Percentiles rank a stretch among this genome's conserved stretches.
phyloP scores from a whole-genome alignment of 2,888 invertebrate species.

The Fragum whitleyi region DNA sequence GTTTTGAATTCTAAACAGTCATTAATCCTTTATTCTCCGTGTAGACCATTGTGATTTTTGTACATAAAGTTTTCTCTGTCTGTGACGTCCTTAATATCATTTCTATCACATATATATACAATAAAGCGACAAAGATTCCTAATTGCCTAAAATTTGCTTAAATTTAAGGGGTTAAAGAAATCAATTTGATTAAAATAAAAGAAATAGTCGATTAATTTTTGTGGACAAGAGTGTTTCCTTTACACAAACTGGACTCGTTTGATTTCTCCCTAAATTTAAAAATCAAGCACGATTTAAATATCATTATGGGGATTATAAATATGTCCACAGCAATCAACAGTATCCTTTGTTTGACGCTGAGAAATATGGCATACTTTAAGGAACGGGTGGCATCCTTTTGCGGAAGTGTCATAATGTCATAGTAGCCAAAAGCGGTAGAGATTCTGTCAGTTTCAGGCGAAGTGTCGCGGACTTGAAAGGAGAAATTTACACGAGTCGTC shows the following conservation, averaged over 20 bases:
- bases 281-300: too few relatives aligned
- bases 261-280: neutral
- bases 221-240: neutral
- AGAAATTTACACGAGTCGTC: conserved; percentile 56
- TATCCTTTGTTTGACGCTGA: too few relatives aligned
- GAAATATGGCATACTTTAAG: too few relatives aligned
- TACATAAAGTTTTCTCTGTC: too few relatives aligned
- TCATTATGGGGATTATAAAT: too few relatives aligned
- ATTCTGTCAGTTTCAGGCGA: neutral
- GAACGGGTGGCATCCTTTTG: neutral
- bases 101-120: neutral
- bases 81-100: neutral
- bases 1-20: conserved; percentile 48
- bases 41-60: too few relatives aligned
- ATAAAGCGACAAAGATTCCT: neutral
- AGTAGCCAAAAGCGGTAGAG: neutral
- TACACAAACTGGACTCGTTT: neutral
- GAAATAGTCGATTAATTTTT: neutral
- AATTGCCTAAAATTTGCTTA: neutral
- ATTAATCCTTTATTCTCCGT: conserved; percentile 30
- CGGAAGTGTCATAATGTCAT: neutral
- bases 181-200: neutral
- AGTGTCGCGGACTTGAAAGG: conserved; percentile 40
- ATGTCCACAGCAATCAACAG: too few relatives aligned
- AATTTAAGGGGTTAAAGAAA: neutral